Conservation (phyloP, 2,888 invertebrate genomes). For the Argynnis bischoffii region DNA sequence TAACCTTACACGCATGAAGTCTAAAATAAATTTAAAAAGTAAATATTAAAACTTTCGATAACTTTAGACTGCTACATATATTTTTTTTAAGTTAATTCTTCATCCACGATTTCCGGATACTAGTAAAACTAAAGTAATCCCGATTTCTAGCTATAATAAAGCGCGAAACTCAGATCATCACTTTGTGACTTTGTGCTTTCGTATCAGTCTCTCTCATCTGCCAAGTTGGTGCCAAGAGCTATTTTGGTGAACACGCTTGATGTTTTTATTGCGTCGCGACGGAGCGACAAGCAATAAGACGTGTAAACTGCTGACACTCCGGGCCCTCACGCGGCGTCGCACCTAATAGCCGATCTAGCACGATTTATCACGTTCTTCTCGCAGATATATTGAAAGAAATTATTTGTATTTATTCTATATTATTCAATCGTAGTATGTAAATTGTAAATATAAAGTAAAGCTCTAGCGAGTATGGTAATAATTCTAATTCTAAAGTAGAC, state of each 20-base stretch:
- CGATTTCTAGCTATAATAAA: constrained; percentile 8
- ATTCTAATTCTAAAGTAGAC: too few relatives aligned
- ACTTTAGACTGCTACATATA: too few relatives aligned
- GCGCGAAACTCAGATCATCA: constrained; percentile 46
- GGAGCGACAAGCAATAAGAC: constrained; percentile 74
- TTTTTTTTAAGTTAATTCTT: too few relatives aligned
- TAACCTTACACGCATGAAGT: too few relatives aligned
- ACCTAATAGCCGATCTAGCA: constrained; percentile 73
- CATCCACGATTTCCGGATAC: neutral
- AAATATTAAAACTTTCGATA: too few relatives aligned
- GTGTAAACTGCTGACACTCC: constrained; percentile 68
- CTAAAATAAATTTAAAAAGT: too few relatives aligned
- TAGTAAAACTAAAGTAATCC: neutral
- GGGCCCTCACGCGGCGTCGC: constrained; percentile 69
- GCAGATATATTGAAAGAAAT: constrained; percentile 74
- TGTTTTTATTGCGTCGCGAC: constrained; percentile 80
- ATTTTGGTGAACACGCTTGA: constrained; percentile 80
- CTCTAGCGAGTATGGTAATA: too few relatives aligned
- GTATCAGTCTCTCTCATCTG: constrained; percentile 60
- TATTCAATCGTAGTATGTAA: constrained; percentile 3
- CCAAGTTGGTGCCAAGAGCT: constrained; percentile 75
- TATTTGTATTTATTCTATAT: constrained; percentile 62
- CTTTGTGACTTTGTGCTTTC: constrained; percentile 63
- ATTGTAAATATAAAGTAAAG: neutral
- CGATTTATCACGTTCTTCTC: constrained; percentile 77